Conservation (phyloP, 1,140 invertebrate genomes). For the Mya arenaria region DNA sequence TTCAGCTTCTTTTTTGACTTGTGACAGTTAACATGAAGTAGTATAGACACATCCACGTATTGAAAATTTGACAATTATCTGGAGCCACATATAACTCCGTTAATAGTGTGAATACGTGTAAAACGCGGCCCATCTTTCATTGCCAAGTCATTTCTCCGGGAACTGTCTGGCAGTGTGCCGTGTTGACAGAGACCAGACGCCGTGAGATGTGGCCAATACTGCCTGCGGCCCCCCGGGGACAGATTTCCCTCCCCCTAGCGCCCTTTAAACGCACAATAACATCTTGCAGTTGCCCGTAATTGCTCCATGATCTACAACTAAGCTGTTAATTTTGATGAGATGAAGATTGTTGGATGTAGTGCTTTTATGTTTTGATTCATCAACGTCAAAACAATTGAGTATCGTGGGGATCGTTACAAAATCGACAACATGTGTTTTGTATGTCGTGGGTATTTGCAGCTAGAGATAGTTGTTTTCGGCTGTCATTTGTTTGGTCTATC, state of each 20-base stretch:
- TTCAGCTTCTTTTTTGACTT: too few species aligned
- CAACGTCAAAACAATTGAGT: too few species aligned
- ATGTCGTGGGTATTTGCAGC: neutral
- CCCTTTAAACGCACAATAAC: slow-evolving; percentile 8
- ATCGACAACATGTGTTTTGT: neutral
- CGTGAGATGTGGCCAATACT: neutral
- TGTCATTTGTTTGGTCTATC: too few species aligned
- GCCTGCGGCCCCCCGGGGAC: slow-evolving; percentile 10
- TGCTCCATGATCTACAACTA: neutral
- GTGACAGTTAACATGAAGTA: too few species aligned
- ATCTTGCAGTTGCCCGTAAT: slow-evolving; percentile 42
- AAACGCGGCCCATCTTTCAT: too few species aligned
- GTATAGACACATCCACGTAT: too few species aligned
- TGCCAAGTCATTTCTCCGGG: too few species aligned
- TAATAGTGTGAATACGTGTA: too few species aligned
- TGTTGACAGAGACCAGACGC: slow-evolving; percentile 14
- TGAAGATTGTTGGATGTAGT: slow-evolving; percentile 44
- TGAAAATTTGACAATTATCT: too few species aligned
- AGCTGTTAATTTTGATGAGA: slow-evolving; percentile 17
- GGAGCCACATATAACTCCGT: too few species aligned
- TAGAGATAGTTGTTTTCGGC: too few species aligned
- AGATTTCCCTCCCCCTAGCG: neutral
- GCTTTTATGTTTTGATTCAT: slow-evolving; percentile 20
- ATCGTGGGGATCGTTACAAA: neutral
- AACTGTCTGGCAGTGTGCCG: too few species aligned